Evolutionary conservation across 2,888 invertebrate genomes (phyloP), one percentile per base, ranked within the genome.

Genomic region (Trichopria drosophilae): DNA sequence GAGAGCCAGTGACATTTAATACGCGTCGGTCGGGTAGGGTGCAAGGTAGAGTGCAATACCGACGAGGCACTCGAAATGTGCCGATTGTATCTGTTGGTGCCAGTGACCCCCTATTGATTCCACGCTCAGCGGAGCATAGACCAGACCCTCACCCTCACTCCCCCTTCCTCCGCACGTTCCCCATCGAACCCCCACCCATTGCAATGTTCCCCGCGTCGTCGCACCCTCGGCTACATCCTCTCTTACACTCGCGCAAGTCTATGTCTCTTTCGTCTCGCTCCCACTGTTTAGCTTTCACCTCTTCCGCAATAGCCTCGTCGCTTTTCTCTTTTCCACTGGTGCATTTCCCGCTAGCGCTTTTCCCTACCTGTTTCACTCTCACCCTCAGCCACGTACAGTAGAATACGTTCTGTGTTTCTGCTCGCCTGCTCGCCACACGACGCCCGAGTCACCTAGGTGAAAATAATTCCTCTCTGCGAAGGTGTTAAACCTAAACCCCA

Each of bases 91-190:
- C 69, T 66, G 66, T 69, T 69, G 69, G 66, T 72, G 72, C 71
- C 71, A 72, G 71, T 72, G 71, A 72, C 72, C 71, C 67, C 69
- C 71, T 72, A 72, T 72, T 69, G 72, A 72, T 72, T 72, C 69
- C 65, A 70, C 56, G 68, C 68, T 70, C 66, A 63, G 63, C 68
- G 68, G 67, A 66, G 66, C 68, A 68, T 64, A 60, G 66, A 61
- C 64, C 65, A 66, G 66, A 65, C 67, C 64, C 65, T 59, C 60
- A n/a, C 49, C 43, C 39, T 55, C 57, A 51, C 48, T 37, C 44
- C 23, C 41, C 39, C 41, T 13, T 50, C 29, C 43, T 41, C 31
- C 15, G 50, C 41, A 37, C 53, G 41, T 23, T 55, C 53, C 32
- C 41, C 43, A 37, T 51, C 56, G 36, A 40, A 12, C 23, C 24